phyloP scores from a whole-genome alignment of 2,113 vertebrate species.

The Probosciger aterrimus region DNA sequence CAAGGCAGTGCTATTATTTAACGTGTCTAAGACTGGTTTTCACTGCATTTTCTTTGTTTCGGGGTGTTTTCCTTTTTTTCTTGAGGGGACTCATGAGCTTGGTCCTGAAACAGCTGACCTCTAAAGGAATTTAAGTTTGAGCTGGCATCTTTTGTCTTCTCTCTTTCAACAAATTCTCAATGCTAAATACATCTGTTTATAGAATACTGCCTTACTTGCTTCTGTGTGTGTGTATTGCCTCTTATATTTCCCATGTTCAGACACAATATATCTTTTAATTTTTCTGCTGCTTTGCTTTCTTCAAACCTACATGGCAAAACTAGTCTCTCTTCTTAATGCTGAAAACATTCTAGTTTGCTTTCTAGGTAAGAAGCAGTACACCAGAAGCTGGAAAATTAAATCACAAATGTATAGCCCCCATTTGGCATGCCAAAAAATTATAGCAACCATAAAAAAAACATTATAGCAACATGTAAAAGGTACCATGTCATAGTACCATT shows the following conservation, averaged over 20 bases:
- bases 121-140: not conserved
- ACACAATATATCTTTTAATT: not conserved
- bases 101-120: not conserved
- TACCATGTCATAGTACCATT: not conserved
- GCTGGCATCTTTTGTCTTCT: not conserved
- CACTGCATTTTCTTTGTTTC: not conserved
- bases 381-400: not conserved
- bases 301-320: not conserved
- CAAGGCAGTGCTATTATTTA: not conserved
- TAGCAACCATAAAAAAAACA: not conserved
- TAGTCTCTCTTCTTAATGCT: not conserved
- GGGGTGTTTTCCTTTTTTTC: not conserved
- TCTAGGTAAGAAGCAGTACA: not conserved
- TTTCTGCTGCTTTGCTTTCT: not conserved
- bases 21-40: not conserved
- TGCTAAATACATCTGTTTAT: not conserved
- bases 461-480: not conserved
- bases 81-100: not conserved
- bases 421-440: not conserved
- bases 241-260: not conserved
- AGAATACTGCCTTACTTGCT: not conserved
- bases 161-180: not conserved
- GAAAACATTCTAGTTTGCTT: not conserved
- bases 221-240: not conserved
- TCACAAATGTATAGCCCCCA: not conserved